Base-by-base conservation (phyloP, 2,888 invertebrate species). In the Bellardia bayeri region DNA sequence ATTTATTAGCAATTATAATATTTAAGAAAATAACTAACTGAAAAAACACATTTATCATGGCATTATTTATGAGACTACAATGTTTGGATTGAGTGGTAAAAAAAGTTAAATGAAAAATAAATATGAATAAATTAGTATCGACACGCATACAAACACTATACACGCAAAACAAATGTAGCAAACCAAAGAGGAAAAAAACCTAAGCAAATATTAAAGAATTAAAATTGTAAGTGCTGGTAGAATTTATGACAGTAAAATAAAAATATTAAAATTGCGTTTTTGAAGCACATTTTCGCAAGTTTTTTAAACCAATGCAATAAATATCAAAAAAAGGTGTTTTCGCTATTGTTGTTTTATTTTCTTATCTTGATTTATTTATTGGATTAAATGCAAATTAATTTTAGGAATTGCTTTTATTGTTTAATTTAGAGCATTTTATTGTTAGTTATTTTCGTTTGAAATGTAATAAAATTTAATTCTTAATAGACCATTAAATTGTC, bases 1-100 rank as follows among this genome's bases (percentile, higher is more conserved):
- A 85, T 85, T 88, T 86, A 81, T 86, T 88, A 83, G 81, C 86
- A 88, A 83, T 86, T 83, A 81, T 80, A 83, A 81, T 88, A 72
- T 72, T 49, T 64, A 76, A 80, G 66, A 74, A 69, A 83, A 76
- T 61, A 78, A 63, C 8, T 33, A 54, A 80, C 30, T 49, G 16
- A 76, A 78, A 71, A 75, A 83, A 40, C 64, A 69, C 82, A 87
- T 87, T 72, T 58, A 87, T 85, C 79, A 80, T 87, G 79, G 85
- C 85, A 87, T 85, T 79, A 85, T 87, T 87, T 85, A 87, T 87
- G 82, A 85, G 82, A 79, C 64, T 75, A 84, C 81, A 84, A 66
- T 87, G 83, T 84, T 83, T n/a, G 45, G n/a, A 54, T 71, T 63
- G 33, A 54, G 11, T 14, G 30, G 30, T 42, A 69, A 74, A 42